phyloP scores from a whole-genome alignment of 2,113 vertebrate genomes.

The Benitochromis conjunctus region DNA sequence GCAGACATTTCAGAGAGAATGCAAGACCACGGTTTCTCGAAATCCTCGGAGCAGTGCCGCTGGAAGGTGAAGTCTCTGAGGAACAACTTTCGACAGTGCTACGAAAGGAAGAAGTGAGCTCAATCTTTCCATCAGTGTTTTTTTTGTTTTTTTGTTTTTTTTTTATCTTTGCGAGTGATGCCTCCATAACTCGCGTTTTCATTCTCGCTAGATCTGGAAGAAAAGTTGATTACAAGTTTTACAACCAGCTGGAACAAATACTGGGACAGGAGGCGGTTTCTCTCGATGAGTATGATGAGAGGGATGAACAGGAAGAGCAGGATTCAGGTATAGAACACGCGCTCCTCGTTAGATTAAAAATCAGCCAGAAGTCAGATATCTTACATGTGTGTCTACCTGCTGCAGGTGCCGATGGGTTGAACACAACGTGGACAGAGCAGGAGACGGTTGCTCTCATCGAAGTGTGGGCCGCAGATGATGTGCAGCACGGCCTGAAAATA shows the following conservation, averaged over 20 bases:
- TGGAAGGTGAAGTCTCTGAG: constrained; percentile 66
- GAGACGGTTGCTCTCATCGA: constrained; percentile 61
- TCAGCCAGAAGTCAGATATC: neutral
- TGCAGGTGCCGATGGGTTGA: neutral
- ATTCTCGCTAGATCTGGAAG: constrained; percentile 36
- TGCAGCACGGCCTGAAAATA: constrained; percentile 63
- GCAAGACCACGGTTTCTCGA: constrained; percentile 40
- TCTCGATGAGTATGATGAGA: constrained; percentile 53
- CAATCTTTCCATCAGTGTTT: neutral
- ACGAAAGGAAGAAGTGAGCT: constrained; percentile 65
- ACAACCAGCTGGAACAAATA: constrained; percentile 60
- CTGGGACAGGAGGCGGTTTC: constrained; percentile 49
- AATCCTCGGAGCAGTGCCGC: constrained; percentile 66
- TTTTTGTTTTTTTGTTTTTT: neutral
- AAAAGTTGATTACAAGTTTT: constrained; percentile 61
- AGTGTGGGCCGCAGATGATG: constrained; percentile 58
- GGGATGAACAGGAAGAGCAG: constrained; percentile 49
- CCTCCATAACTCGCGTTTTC: neutral
- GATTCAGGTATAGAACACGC: constrained; percentile 27
- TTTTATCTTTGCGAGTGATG: neutral
- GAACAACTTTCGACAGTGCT: constrained; percentile 61
- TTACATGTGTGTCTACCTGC: accelerated
- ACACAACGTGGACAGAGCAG: constrained; percentile 54
- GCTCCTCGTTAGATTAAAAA: neutral
- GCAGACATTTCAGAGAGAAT: constrained; percentile 56